phyloP scores from a whole-genome alignment of 1,140 invertebrate species.

The Hetaerina americana region DNA sequence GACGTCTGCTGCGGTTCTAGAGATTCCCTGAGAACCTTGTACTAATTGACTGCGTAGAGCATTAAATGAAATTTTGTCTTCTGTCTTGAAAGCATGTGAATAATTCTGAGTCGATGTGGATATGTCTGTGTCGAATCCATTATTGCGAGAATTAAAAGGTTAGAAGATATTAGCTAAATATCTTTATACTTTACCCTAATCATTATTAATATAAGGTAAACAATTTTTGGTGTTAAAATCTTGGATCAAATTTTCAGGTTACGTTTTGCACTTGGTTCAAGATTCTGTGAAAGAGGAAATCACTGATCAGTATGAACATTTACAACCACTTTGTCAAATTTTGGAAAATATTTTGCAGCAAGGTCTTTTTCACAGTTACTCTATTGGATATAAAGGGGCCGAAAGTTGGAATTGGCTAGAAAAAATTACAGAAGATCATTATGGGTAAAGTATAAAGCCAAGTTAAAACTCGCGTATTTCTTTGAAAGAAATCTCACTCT shows the following conservation, averaged over 20 bases:
- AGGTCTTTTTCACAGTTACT: conserved; percentile 27
- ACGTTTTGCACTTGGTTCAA: neutral
- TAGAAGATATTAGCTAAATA: neutral
- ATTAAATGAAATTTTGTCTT: neutral
- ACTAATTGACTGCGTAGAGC: neutral
- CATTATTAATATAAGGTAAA: too few relatives aligned
- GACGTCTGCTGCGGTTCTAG: neutral
- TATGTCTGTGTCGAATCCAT: neutral
- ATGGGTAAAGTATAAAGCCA: conserved; percentile 18
- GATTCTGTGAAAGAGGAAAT: conserved; percentile 20
- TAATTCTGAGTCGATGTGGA: neutral
- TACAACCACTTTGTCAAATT: conserved; percentile 30
- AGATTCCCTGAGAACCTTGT: neutral
- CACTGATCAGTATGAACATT: conserved; percentile 28
- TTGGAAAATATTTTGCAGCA: conserved; percentile 37
- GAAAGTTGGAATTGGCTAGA: conserved; percentile 37
- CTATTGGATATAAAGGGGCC: conserved; percentile 27
- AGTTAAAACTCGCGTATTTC: conserved; percentile 8
- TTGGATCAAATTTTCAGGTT: neutral
- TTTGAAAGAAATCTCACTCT: neutral
- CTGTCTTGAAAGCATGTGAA: neutral
- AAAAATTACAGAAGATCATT: conserved; percentile 26
- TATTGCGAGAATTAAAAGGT: neutral
- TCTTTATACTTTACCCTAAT: neutral
- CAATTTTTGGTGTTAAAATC: too few relatives aligned